Base-by-base conservation (phyloP, 2,888 invertebrate species). In the Atrina japonica region DNA sequence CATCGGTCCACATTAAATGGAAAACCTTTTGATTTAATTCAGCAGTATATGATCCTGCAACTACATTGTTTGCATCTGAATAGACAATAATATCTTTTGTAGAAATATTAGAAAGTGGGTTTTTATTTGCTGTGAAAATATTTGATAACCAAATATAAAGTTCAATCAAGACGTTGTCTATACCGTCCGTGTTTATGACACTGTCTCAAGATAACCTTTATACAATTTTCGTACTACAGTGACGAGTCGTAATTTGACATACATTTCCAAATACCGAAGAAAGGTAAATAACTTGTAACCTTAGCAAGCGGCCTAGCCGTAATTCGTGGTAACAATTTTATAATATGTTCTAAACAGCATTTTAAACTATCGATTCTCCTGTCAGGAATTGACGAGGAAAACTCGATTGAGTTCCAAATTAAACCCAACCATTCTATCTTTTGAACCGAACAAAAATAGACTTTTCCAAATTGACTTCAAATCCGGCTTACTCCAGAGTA, bases 391-490 rank as follows among this genome's bases (percentile, higher is more conserved):
- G n/a, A n/a, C n/a, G n/a, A n/a, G n/a, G n/a, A n/a, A n/a, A n/a
- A n/a, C n/a, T n/a, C n/a, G n/a, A n/a, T n/a, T n/a, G n/a, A n/a
- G n/a, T n/a, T n/a, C n/a, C n/a, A n/a, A n/a, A n/a, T n/a, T n/a
- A n/a, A n/a, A n/a, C n/a, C n/a, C n/a, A n/a, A n/a, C n/a, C n/a
- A n/a, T n/a, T n/a, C n/a, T n/a, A n/a, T n/a, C n/a, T n/a, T n/a
- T n/a, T n/a, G n/a, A n/a, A n/a, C n/a, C n/a, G n/a, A n/a, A n/a
- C n/a, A n/a, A n/a, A n/a, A n/a, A n/a, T n/a, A 59, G 50, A 41
- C 49, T 66, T 66, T 59, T 58, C 50, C 18, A 49, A 47, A 58
- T 66, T 59, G 16, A 66, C 25, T 27, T 35, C n/a, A 49, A 66
- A 66, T 16, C 66, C 56, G 16, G 65, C 65, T 14, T 56, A 30